These are phyloP conservation scores for Forpus xanthops DNA, from an alignment of 2,797 vertebrate species.

Conservation along the genomic window DNA sequence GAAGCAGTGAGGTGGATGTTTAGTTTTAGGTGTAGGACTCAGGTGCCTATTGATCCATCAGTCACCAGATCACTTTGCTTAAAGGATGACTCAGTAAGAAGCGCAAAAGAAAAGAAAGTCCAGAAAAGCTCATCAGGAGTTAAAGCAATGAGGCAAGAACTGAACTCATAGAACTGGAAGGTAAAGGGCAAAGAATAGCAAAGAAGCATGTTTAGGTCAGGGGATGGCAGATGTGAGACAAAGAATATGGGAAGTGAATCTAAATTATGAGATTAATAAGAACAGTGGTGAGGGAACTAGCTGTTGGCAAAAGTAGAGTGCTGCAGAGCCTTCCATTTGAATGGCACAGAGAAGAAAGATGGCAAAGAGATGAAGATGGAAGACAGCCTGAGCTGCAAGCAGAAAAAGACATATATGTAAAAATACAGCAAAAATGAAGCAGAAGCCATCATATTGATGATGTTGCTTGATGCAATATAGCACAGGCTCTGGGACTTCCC, in stretches of 20 bases:
- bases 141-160: neutral
- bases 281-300: neutral
- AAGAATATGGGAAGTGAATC: neutral
- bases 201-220: neutral
- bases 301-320: neutral
- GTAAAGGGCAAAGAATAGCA: neutral
- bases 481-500: neutral
- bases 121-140: neutral
- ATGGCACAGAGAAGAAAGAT: neutral
- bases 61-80: neutral
- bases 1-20: neutral
- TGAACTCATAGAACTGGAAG: neutral
- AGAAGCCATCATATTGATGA: neutral
- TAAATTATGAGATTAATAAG: neutral
- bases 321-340: neutral
- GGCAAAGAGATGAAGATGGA: neutral
- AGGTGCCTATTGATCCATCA: neutral
- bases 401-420: neutral
- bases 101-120: neutral
- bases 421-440: neutral
- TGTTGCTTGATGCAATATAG: neutral
- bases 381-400: neutral
- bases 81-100: neutral
- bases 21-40: neutral
- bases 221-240: neutral